Base-by-base conservation (phyloP, 2,113 vertebrate genomes). In the Ctenodactylus gundi region DNA sequence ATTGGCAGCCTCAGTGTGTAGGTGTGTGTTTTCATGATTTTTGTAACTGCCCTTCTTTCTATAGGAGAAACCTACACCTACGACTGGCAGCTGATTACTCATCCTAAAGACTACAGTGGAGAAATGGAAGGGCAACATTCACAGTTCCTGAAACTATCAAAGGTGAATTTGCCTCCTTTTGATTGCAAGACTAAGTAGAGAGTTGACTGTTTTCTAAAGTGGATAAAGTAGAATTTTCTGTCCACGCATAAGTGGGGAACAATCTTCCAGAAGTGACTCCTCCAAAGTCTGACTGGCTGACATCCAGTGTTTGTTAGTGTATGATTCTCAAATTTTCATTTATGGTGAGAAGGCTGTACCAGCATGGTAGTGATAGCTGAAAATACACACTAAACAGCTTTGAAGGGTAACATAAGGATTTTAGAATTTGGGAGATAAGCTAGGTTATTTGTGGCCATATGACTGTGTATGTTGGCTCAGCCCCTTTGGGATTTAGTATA, bases 21-120 rank as follows among this genome's bases (percentile, higher is more conserved):
- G 97, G 94, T 97, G 90, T 93, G 17, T 96, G 90, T 97, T 62
- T 83, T 97, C 92, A 98, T 97, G 88, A 94, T 87, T 65, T 97
- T 85, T 94, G 70, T 97, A 89, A 95, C 88, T 97, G 94, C 80
- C 89, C 93, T 95, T 95, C 95, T 91, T 95, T 95, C 95, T 91
- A 91, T 97, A 99, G 99, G 98, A 96, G 98, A 97, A 53, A 98
- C 96, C 96, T 99, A 99, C 97, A 97, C 91, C 80, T 99, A 99
- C 94, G 98, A 99, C 89, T 99, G 99, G 99, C 98, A 98, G 57
- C 96, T 99, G 97, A 99, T 98, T 92, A 99, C 99, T 75, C 99
- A 99, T 96, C 99, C 99, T 73, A 99, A 98, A 97, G 99, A 99
- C 97, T 99, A 99, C 98, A 98, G 99, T 85, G 99, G 99, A 64